Base-by-base conservation (phyloP, 2,888 invertebrate species). In the Matsumyia berberina region DNA sequence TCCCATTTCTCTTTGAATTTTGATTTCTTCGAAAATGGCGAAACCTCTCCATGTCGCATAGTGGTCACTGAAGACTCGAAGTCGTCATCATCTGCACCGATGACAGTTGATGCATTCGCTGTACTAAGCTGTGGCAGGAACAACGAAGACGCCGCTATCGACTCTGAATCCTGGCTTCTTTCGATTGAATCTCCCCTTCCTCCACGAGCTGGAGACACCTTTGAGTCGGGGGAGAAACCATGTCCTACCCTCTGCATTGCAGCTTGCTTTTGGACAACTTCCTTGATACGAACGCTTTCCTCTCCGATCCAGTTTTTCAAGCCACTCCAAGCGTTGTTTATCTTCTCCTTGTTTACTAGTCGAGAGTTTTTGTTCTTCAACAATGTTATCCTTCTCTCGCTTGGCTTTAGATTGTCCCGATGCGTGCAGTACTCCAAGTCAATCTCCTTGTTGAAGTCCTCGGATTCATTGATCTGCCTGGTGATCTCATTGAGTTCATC, bases 401-500 rank as follows among this genome's bases (percentile, higher is more conserved):
- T 91, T 5, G 92, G 92, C 42, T 89, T 90, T 39, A 92, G 79
- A 67, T 91, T 90, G 79, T 92, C 92, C 0, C 92, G 89, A 86
- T 92, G 92, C n/a, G 87, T 88, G 77, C 92, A 92, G 78, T 92
- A 92, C 62, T 92, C 92, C 67, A 91, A 79, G 73, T 92, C 92
- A 42, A 91, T 89, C 12, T 90, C 90, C 0, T 89, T 88, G 77
- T 86, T 90, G 24, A 92, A 92, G 6, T 91, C 90, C 55, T 92
- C 92, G 11, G 90, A 89, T 86, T 91, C 91, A 67, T 92, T 91
- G 12, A 92, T 92, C 82, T 92, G 91, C 1, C 90, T 87, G 2
- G 91, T 91, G 1, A 92, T 90, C 86, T 92, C 92, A 74, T 92
- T 91, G 19, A 92, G 88, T 78, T 92, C 92, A 51, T 92, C 91